Evolutionary conservation across 2,888 invertebrate species (phyloP), one percentile per base, ranked within the genome.

Genomic region (Chrysomela aeneicollis): DNA sequence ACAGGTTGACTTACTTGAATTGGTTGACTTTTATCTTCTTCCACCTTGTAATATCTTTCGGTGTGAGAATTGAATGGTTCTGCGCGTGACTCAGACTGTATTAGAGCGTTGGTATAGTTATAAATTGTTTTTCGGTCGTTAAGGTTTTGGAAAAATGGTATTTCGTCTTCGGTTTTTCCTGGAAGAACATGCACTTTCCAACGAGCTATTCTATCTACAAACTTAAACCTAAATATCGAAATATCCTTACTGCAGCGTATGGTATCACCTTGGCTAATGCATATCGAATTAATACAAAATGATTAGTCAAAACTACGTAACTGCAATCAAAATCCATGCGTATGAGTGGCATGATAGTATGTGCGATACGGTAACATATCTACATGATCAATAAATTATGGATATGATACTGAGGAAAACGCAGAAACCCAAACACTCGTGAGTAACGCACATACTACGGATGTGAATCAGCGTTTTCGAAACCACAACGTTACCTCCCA

Each of bases 101-200:
- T 80, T 71, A 82, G 80, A 77, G 80, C 80, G 77, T 81, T 81
- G 77, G 80, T 82, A 76, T 78, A 75, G 63, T 79, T 74, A 61
- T 61, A 66, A 49, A 74, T 65, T 21, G 68, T 67, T 72, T 73
- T 73, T 66, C 62, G 66, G 32, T 66, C 67, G 63, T 63, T 67
- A 66, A 64, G 60, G 55, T 67, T 69, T 68, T 63, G 63, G 67
- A 57, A 71, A 72, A 77, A 73, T 71, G 72, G 72, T 74, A 26
- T 26, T 26, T 74, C 67, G 66, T 77, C 80, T 77, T 81, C 81
- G 73, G 76, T 74, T 75, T 75, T 77, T 82, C 82, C 83, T 83
- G 83, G 73, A 83, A 83, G 79, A 80, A 82, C 82, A 83, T 82
- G 82, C 82, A 79, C 74, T 77, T 77, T 81, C 82, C 79, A 81